phyloP scores from a whole-genome alignment of 1,140 invertebrate species.

The Mamestra configurata region DNA sequence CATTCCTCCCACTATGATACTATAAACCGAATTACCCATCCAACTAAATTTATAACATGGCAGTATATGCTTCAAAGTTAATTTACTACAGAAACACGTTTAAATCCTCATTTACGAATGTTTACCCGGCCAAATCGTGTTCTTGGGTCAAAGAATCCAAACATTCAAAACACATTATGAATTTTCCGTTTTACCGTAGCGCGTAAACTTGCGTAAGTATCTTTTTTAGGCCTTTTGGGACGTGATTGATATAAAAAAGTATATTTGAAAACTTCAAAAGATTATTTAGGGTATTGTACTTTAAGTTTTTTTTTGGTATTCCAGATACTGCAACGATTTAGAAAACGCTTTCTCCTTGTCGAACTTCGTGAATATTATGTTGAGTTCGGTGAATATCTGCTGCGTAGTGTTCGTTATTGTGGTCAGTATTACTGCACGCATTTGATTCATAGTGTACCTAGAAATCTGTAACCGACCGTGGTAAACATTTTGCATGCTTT shows the following conservation, averaged over 20 bases:
- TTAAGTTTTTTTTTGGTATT: constrained; percentile 55
- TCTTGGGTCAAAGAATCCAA: not conserved
- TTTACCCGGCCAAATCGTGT: not conserved
- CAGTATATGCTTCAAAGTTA: not conserved
- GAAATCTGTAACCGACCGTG: constrained; percentile 17
- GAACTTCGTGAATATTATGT: constrained; percentile 80
- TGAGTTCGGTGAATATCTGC: constrained; percentile 83
- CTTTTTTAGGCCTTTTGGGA: constrained; percentile 10
- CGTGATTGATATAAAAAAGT: constrained; percentile 38
- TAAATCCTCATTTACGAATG: constrained; percentile 4
- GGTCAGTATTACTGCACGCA: constrained; percentile 64
- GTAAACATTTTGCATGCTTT: constrained; percentile 6
- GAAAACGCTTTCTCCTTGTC: constrained; percentile 79
- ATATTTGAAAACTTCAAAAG: constrained; percentile 24
- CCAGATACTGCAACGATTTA: constrained; percentile 79
- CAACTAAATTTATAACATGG: not conserved
- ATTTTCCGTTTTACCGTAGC: constrained; percentile 15
- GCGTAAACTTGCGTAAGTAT: constrained; percentile 10
- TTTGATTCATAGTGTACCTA: constrained; percentile 18
- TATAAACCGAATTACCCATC: not conserved
- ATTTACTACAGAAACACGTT: constrained; percentile 30
- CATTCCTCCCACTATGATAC: too few relatives aligned
- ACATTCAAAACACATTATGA: constrained; percentile 21
- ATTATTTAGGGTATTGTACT: constrained; percentile 32
- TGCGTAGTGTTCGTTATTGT: constrained; percentile 81